Evolutionary conservation across 1,140 invertebrate genomes (phyloP).

Genomic region (Lordiphosa mommai): DNA sequence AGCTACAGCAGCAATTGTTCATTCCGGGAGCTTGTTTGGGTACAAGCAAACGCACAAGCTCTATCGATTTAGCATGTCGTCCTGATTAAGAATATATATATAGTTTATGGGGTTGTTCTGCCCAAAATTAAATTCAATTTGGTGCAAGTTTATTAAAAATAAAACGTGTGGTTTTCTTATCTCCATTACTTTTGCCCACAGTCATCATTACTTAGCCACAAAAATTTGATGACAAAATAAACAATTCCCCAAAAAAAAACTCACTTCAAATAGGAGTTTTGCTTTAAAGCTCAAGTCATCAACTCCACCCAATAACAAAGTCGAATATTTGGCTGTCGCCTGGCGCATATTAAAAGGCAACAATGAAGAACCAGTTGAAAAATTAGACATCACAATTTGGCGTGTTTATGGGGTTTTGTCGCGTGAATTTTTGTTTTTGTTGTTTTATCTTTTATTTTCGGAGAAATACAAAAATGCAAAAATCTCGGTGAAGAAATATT

Average conservation of each 20-base stretch:
- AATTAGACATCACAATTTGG: slow-evolving; percentile 53
- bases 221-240: too few relatives aligned
- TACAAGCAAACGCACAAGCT: too few relatives aligned
- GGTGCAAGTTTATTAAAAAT: too few relatives aligned
- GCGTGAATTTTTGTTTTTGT: slow-evolving; percentile 42
- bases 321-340: slow-evolving; percentile 9
- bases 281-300: background rate
- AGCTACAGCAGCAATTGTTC: too few relatives aligned
- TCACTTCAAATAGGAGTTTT: too few relatives aligned
- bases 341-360: slow-evolving; percentile 49
- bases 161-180: background rate
- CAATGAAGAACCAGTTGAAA: slow-evolving; percentile 53
- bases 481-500: slow-evolving; percentile 41
- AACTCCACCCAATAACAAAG: slow-evolving; percentile 18
- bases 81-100: too few relatives aligned
- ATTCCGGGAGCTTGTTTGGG: too few relatives aligned
- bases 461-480: slow-evolving; percentile 16
- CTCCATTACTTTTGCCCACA: background rate
- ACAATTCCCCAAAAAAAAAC: background rate
- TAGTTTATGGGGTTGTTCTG: too few relatives aligned
- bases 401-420: slow-evolving; percentile 60
- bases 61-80: too few relatives aligned
- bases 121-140: too few relatives aligned
- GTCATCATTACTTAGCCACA: slow-evolving; percentile 45
- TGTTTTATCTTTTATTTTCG: too few relatives aligned